A percentile compares a stretch with the other conserved stretches of the same genome.
phyloP scores from a whole-genome alignment of 1,140 invertebrate species.

The Drosophila nebulosa region DNA sequence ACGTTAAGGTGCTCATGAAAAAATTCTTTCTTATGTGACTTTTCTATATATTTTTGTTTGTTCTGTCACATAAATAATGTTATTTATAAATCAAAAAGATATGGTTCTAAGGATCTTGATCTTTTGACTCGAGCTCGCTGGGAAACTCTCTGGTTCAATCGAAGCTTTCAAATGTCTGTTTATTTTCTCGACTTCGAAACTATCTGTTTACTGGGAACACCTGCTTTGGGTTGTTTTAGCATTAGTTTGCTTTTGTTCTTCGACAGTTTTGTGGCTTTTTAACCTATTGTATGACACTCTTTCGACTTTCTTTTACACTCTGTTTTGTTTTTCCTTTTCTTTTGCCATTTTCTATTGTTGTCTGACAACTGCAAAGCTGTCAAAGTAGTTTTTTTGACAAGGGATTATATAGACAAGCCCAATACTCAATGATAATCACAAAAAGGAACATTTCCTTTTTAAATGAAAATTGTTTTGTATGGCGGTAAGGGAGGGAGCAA shows the following conservation, averaged over 20 bases:
- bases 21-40: background rate
- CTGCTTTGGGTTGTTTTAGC: background rate
- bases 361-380: conserved; percentile 24
- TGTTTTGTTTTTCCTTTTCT: background rate
- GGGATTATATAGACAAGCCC: conserved; percentile 41
- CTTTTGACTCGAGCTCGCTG: no score
- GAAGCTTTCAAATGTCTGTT: no score
- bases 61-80: background rate
- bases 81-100: no score
- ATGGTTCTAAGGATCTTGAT: no score
- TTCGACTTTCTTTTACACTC: conserved; percentile 14
- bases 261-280: conserved; percentile 1
- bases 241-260: conserved; percentile 14
- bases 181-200: no score
- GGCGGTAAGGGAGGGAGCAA: background rate
- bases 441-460: background rate
- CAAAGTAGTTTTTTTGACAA: conserved; percentile 46
- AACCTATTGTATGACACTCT: background rate
- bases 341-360: conserved; percentile 34
- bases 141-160: no score
- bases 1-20: background rate
- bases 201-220: background rate
- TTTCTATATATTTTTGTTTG: background rate
- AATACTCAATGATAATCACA: conserved; percentile 28
- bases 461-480: background rate